Base-by-base conservation (phyloP, 2,113 vertebrate species). In the Scopus umbretta region DNA sequence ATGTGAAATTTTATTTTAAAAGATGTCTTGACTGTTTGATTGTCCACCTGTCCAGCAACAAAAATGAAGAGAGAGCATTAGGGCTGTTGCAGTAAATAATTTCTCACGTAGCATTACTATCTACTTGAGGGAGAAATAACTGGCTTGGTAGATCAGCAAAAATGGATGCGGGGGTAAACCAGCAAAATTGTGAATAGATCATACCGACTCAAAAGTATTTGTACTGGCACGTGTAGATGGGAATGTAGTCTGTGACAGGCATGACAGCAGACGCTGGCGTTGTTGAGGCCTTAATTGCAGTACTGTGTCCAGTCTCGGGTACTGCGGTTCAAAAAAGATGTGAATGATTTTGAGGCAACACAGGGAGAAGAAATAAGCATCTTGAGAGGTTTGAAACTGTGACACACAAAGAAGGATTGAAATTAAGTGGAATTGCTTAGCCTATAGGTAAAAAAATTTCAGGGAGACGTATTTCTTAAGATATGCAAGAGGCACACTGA, bases 111-210 rank as follows among this genome's bases (percentile, higher is more conserved):
- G 80, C 84, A 88, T 80, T 89, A 84, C 72, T 92, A 67, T 71
- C 90, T 91, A 62, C 68, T 65, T 87, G 78, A 96, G 58, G 36
- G 56, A 94, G 73, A 95, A 95, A n/a, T 79, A 87, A 63, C 87
- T 80, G 63, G 40, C 86, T 88, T 86, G 87, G 49, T 16, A 82
- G 74, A 62, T 94, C 93, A 88, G 74, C 62, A 93, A 92, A 87
- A 96, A 93, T 52, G 49, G 81, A 96, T 82, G 78, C 0, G 0
- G 29, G 78, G 73, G 23, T 76, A 82, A 90, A 92, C 75, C 90
- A 96, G 87, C 53, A 70, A 70, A 86, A 94, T 3, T 30, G 5
- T 68, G 58, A 88, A 7, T 45, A 86, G 49, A 49, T 86, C 56
- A 88, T 34, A 80, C 11, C 21, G 56, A 72, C 78, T 92, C 70